Evolutionary conservation across 2,888 invertebrate species (phyloP), one percentile per base, ranked within the genome.

Genomic region (Dicranocentrus wangi): DNA sequence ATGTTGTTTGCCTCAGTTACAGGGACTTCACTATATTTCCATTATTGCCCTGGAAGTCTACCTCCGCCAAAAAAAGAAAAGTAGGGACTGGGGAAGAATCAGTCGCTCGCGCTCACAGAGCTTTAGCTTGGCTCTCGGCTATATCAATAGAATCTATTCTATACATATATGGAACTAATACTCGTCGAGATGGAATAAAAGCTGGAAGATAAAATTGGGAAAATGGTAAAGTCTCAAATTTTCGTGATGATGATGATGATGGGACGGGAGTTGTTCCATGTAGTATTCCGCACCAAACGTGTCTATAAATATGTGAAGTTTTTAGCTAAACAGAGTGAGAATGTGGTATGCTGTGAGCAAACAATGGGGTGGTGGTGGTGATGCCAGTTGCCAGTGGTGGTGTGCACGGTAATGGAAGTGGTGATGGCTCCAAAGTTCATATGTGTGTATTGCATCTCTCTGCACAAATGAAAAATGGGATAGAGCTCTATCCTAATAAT

Each of bases 141-240:
- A n/a, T n/a, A n/a, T n/a, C n/a, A n/a, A n/a, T n/a, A n/a, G n/a
- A n/a, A n/a, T n/a, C n/a, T n/a, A n/a, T n/a, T n/a, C n/a, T n/a
- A n/a, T n/a, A n/a, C n/a, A n/a, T n/a, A n/a, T n/a, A n/a, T n/a
- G n/a, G n/a, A n/a, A n/a, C n/a, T n/a, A n/a, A n/a, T n/a, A n/a
- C n/a, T n/a, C n/a, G n/a, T 47, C 8, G 17, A 15, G 15, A 47
- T n/a, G 23, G 53, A 53, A 53, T 53, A 21, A 53, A 19, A 7
- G 23, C 19, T 21, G 53, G 23, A 7, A 32, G 32, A 10, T 32
- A 10, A 10, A 51, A 17, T 51, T 51, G 25, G 55, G 28, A 17
- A 28, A 60, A 60, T 32, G 28, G 58, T 15, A 60, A 60, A 60
- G 60, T 60, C 28, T 60, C 27, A 60, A 60, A 53, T 53, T 53